A percentile compares a stretch with the other conserved stretches of the same genome.
Conservation (phyloP, 2,888 invertebrate species). For the Adelognathus sp. region DNA sequence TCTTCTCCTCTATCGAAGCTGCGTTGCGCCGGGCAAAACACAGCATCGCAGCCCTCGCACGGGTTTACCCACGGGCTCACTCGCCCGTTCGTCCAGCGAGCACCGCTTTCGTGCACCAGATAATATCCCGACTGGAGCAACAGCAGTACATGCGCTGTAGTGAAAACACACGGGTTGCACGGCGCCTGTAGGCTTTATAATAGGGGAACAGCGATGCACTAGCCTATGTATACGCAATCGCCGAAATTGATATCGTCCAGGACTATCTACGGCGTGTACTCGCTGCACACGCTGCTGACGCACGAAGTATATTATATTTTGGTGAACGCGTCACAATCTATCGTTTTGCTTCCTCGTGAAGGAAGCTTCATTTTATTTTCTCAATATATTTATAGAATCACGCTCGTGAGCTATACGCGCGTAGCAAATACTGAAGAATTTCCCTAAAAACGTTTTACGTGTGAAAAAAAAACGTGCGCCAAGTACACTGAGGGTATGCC, state of each 20-base stretch:
- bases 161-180: constrained; percentile 12
- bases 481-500: too few relatives aligned
- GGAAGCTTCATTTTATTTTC: not conserved
- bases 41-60: constrained; percentile 21
- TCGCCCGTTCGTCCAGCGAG: constrained; percentile 4
- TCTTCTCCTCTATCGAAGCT: constrained; percentile 39
- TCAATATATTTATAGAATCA: too few relatives aligned
- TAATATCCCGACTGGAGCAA: constrained; percentile 40
- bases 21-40: constrained; percentile 25
- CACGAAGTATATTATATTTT: not conserved
- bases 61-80: not conserved
- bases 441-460: too few relatives aligned
- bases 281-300: not conserved
- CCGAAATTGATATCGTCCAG: constrained; percentile 37
- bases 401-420: too few relatives aligned
- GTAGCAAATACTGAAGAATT: too few relatives aligned
- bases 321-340: not conserved
- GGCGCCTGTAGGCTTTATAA: constrained; percentile 8
- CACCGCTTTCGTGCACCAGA: constrained; percentile 29
- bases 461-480: too few relatives aligned
- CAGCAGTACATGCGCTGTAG: constrained; percentile 5
- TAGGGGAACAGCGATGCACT: constrained; percentile 1
- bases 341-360: too few relatives aligned
- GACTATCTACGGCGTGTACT: not conserved
- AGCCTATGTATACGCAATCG: not conserved